Percentiles rank a stretch among this genome's conserved stretches.
These are phyloP conservation scores for Unio delphinus DNA, from an alignment of 2,888 invertebrate species.

Conservation along the genomic window DNA sequence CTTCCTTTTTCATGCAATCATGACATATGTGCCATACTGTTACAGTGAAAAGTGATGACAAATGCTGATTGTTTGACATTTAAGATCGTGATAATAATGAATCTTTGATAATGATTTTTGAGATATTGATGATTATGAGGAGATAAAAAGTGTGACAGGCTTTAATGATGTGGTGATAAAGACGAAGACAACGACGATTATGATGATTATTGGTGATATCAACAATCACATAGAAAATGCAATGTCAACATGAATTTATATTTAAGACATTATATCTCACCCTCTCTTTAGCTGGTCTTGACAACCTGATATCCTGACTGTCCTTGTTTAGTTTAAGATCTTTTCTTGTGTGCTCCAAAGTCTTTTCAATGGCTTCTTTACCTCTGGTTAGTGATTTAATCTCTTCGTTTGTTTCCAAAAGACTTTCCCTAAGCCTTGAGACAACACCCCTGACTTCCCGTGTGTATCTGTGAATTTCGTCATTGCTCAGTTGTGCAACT, in stretches of 20 bases:
- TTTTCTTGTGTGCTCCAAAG: conserved; percentile 68
- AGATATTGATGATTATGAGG: no score
- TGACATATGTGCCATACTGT: no score
- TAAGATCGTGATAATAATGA: no score
- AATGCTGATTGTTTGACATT: no score
- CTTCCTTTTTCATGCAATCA: no score
- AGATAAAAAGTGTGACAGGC: no score
- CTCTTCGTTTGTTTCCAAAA: conserved; percentile 70
- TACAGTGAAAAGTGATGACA: no score
- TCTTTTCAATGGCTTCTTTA: conserved; percentile 67
- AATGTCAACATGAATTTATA: background rate
- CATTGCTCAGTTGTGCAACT: conserved; percentile 67
- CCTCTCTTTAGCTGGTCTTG: conserved; percentile 67
- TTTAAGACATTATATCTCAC: conserved; percentile 33
- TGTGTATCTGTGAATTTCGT: conserved; percentile 68
- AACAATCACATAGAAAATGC: conserved; percentile 1
- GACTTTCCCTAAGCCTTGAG: conserved; percentile 66
- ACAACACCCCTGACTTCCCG: conserved; percentile 67
- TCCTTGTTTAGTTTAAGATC: conserved; percentile 69
- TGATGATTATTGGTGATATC: background rate
- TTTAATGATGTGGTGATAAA: no score
- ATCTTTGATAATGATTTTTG: no score
- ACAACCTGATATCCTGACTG: conserved; percentile 59
- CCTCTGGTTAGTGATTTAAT: conserved; percentile 67
- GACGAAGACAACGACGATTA: no score